Conservation (phyloP, 2,888 invertebrate species). For the Ectemnius lituratus region DNA sequence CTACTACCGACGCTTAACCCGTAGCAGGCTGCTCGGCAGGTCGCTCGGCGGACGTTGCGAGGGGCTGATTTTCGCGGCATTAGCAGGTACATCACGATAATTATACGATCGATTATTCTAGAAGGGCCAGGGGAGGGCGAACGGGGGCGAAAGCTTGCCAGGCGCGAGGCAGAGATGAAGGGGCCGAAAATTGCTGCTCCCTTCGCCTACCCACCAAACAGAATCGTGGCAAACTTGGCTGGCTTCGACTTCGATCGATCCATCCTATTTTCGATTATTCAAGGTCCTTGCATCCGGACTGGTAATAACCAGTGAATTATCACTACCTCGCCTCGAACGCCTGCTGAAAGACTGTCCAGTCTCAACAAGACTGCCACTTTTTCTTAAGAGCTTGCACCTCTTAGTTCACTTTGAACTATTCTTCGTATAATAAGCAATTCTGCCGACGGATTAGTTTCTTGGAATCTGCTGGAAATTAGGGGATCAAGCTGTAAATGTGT, state of each 20-base stretch:
- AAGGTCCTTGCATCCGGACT: conserved; percentile 49
- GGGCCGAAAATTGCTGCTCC: conserved; percentile 56
- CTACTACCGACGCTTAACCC: conserved; percentile 68
- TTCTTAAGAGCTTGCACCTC: too few species aligned
- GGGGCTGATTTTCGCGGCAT: conserved; percentile 70
- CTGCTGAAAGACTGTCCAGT: too few species aligned
- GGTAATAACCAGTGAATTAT: not conserved
- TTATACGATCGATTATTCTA: conserved; percentile 74
- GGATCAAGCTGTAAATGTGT: too few species aligned
- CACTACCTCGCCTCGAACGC: too few species aligned
- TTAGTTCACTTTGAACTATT: too few species aligned
- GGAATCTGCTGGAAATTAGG: conserved; percentile 2
- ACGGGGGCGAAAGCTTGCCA: conserved; percentile 20
- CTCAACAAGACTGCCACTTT: too few species aligned
- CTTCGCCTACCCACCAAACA: conserved; percentile 38
- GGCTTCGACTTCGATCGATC: conserved; percentile 61
- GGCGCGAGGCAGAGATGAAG: conserved; percentile 23
- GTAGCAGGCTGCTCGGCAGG: conserved; percentile 62
- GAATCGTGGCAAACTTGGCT: conserved; percentile 53
- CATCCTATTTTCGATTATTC: conserved; percentile 63
- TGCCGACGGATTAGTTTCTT: too few species aligned
- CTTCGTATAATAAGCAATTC: too few species aligned
- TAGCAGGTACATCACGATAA: conserved; percentile 73
- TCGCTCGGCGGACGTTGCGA: conserved; percentile 54
- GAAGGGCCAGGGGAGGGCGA: conserved; percentile 46